Evolutionary conservation across 1,140 invertebrate genomes (phyloP), one percentile per base, ranked within the genome.

Genomic region (Physella acuta): DNA sequence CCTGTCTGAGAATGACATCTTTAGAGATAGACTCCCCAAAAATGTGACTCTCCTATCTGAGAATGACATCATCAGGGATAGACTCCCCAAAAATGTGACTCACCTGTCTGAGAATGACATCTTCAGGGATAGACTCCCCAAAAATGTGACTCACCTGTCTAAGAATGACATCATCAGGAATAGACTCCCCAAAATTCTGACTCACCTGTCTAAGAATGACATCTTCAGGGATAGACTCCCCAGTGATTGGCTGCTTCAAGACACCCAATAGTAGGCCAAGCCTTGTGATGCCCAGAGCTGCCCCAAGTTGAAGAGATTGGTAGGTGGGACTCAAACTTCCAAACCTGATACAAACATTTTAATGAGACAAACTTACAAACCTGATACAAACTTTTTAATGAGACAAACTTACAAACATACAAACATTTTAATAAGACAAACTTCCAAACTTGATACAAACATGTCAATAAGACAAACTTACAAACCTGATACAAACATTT

Each of bases 231-330:
- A 82, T 44, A 49, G 62, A 39, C 1, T 60, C 31, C 0, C 34
- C 71, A 64, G 58, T 73, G 34, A 85, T 70, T 1, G 82, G 84
- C 51, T 79, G 78, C 53, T 80, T 74, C 17, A 84, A 60, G 1
- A 79, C 44, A 14, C 81, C 78, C 4, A 81, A 33, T 30, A 84
- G 70, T 0, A 85, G 70, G 3, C 81, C 79, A 5, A 85, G 69
- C 37, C 84, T 59, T 20, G 78, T 81, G 20, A 85, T 58, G 11
- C 84, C 84, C 39, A 81, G 52, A 0, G 82, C 81, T 51, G 84
- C 83, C 3, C 79, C 78, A 24, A 86, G 71, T 67, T 85, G 83
- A 37, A 84, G 72, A 17, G 77, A 76, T 64, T 85, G 82, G 51
- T 79, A 80, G 26, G 76, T 79, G n/a, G 84, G 83, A 31, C 84